Evolutionary conservation across 2,797 vertebrate genomes (phyloP).

Genomic region (Leptatherina wallacei): DNA sequence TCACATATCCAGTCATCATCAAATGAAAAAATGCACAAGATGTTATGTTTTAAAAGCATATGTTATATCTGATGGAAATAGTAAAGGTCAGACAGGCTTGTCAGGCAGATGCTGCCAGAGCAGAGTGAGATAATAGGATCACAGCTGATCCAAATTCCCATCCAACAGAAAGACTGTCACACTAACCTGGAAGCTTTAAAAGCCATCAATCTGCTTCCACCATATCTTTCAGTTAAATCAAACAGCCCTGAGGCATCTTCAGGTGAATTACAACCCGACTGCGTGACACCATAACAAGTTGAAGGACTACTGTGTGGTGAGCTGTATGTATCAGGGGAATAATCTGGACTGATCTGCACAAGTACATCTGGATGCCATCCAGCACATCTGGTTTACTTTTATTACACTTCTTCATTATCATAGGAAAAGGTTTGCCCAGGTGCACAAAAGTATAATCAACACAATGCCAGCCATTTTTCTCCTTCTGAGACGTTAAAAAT

Average conservation of each 20-base stretch:
- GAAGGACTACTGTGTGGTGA: conserved; percentile 7
- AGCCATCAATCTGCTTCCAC: conserved; percentile 21
- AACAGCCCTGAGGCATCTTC: conserved; percentile 23
- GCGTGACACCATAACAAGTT: conserved; percentile 1
- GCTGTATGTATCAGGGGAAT: conserved; percentile 9
- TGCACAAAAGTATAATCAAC: conserved; percentile 4
- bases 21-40: background rate
- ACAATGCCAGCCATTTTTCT: background rate
- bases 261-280: conserved; percentile 37
- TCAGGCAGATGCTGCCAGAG: conserved; percentile 6
- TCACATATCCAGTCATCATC: conserved; percentile 19
- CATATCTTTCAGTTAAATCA: conserved; percentile 23
- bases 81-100: conserved; percentile 25
- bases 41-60: conserved; percentile 2
- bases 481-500: background rate
- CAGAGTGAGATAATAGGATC: conserved; percentile 28
- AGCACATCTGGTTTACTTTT: conserved; percentile 21
- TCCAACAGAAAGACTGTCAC: conserved; percentile 18
- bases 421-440: background rate
- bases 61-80: background rate
- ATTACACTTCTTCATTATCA: background rate
- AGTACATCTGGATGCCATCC: conserved; percentile 24
- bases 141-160: conserved; percentile 25
- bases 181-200: conserved; percentile 36
- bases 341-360: background rate